phyloP scores from a whole-genome alignment of 2,797 vertebrate genomes.

The Halcyon smyrnensis region DNA sequence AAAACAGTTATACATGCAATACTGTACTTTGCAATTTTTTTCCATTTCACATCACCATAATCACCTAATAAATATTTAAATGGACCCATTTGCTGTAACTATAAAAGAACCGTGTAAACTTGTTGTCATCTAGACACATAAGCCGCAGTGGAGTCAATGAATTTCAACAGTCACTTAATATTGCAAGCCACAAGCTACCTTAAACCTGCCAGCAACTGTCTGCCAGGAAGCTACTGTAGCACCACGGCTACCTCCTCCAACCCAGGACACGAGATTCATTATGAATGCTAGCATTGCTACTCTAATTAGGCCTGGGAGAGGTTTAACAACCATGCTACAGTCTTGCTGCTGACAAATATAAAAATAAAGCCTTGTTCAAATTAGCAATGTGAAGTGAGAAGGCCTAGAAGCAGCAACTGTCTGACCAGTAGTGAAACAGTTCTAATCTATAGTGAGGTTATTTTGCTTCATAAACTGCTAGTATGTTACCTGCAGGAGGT shows the following conservation, averaged over 20 bases:
- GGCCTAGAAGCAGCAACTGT: constrained; percentile 84
- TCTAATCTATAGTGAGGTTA: constrained; percentile 89
- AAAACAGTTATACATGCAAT: constrained; percentile 77
- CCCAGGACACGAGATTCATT: constrained; percentile 84
- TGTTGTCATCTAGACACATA: constrained; percentile 90
- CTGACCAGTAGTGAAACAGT: constrained; percentile 81
- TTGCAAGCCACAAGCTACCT: constrained; percentile 85
- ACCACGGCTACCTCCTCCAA: constrained; percentile 79
- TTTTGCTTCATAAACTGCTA: constrained; percentile 90
- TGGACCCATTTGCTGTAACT: constrained; percentile 84
- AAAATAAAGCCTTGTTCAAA: constrained; percentile 97
- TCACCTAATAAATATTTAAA: constrained; percentile 88
- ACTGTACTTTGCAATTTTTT: constrained; percentile 78
- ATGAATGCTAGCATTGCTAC: constrained; percentile 94
- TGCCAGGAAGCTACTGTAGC: constrained; percentile 86
- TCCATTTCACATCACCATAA: constrained; percentile 85
- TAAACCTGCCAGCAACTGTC: constrained; percentile 83
- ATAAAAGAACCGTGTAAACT: constrained; percentile 87
- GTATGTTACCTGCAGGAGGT: constrained; percentile 86
- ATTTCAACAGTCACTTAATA: constrained; percentile 92
- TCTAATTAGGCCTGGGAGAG: constrained; percentile 93
- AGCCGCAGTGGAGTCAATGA: constrained; percentile 87
- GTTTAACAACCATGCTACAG: constrained; percentile 94
- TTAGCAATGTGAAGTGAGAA: constrained; percentile 92
- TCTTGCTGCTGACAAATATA: constrained; percentile 90